A percentile compares a stretch with the other conserved stretches of the same genome.
Evolutionary conservation across 2,113 vertebrate genomes (phyloP).

Genomic region (Mustela lutreola): DNA sequence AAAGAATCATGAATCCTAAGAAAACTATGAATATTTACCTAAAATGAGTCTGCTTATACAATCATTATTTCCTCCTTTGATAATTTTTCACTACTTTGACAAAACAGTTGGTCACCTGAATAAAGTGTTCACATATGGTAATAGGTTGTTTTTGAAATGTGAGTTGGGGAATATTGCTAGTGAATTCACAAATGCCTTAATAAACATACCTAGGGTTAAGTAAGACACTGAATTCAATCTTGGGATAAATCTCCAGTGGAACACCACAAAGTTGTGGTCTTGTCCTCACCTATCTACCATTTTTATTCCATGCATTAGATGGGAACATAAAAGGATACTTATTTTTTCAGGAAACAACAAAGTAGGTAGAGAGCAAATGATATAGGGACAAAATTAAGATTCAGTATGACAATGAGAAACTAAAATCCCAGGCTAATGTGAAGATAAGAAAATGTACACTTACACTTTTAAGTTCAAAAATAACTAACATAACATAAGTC

Average conservation of each 20-base stretch:
- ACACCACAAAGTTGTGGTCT: neutral
- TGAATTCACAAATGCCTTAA: neutral
- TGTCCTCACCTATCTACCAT: neutral
- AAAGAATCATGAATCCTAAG: neutral
- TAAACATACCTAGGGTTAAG: neutral
- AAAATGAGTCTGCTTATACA: neutral
- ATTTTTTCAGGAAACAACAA: neutral
- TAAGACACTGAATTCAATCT: neutral
- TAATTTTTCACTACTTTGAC: slow-evolving; percentile 19
- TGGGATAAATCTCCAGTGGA: neutral
- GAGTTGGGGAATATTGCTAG: neutral
- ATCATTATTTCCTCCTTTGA: neutral
- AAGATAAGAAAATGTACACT: neutral
- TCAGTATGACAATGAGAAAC: neutral
- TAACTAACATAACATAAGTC: neutral
- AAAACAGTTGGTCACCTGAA: neutral
- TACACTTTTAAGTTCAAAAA: neutral
- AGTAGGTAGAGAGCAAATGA: neutral
- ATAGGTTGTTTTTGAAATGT: neutral
- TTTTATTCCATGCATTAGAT: neutral
- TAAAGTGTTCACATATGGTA: neutral
- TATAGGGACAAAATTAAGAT: neutral
- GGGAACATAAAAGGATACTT: neutral
- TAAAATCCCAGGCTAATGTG: neutral
- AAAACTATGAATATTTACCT: neutral